Percentiles rank a stretch among this genome's conserved stretches.
phyloP scores from a whole-genome alignment of 2,888 invertebrate species.

The Acleris laterana region DNA sequence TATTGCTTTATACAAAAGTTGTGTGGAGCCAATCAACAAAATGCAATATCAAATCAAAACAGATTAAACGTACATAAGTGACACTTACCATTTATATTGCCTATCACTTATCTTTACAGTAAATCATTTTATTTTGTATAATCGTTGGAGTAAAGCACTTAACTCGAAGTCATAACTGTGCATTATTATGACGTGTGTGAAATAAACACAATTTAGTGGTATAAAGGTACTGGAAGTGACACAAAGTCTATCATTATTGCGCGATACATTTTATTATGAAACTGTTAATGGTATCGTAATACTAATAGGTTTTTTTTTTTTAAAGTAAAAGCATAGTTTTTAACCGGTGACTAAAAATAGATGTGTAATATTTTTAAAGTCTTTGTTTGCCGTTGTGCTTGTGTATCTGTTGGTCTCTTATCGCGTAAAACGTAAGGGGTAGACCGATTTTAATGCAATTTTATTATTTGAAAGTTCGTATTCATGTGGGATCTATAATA shows the following conservation, averaged over 20 bases:
- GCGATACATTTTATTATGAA: neutral
- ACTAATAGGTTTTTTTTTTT: too few relatives aligned
- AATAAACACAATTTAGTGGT: conserved; percentile 42
- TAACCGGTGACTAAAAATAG: too few relatives aligned
- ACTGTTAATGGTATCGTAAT: too few relatives aligned
- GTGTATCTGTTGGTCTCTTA: too few relatives aligned
- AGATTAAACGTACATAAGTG: neutral
- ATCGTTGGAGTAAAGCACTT: conserved; percentile 41
- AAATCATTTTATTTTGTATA: conserved; percentile 37
- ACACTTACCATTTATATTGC: neutral
- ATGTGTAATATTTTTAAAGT: too few relatives aligned
- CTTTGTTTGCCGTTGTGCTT: too few relatives aligned
- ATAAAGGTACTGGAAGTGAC: conserved; percentile 42
- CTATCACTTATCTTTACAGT: conserved; percentile 24
- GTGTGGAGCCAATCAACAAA: neutral
- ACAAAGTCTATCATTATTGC: neutral
- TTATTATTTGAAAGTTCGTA: too few relatives aligned
- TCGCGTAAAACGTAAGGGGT: too few relatives aligned
- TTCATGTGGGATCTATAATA: too few relatives aligned
- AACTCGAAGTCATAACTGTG: conserved; percentile 48
- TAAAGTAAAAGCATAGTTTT: too few relatives aligned
- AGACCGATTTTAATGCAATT: too few relatives aligned
- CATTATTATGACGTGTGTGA: conserved; percentile 49
- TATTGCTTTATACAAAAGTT: too few relatives aligned
- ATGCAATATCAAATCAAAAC: neutral